Evolutionary conservation across 2,797 vertebrate species (phyloP).

Genomic region (Siniperca obscura): DNA sequence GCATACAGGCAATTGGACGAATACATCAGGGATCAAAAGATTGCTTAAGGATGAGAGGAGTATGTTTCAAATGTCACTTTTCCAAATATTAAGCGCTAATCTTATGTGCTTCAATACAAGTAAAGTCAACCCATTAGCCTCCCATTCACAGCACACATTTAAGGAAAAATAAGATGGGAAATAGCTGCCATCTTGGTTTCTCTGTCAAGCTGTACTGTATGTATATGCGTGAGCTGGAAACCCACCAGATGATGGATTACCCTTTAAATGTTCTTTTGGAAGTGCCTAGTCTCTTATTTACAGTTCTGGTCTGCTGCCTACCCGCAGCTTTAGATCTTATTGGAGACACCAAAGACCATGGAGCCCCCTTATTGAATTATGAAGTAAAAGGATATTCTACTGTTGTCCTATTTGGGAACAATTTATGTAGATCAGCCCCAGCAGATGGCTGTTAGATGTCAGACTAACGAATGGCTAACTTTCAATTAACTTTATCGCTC

Average conservation of each 20-base stretch:
- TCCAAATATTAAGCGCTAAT: constrained; percentile 7
- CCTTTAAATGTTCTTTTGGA: constrained; percentile 53
- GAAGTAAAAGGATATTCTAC: constrained; percentile 72
- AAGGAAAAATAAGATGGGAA: constrained; percentile 20
- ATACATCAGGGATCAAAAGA: constrained; percentile 17
- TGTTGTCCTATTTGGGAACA: constrained; percentile 54
- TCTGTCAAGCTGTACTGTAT: constrained; percentile 17
- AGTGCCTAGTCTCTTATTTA: constrained; percentile 57
- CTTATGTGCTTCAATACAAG: constrained; percentile 11
- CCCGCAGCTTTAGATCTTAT: constrained; percentile 58
- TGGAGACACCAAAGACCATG: constrained; percentile 60
- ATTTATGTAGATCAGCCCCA: constrained; percentile 56
- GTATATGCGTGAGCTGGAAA: constrained; percentile 45
- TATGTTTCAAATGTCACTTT: not conserved
- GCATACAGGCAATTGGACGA: not conserved
- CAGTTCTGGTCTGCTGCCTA: constrained; percentile 66
- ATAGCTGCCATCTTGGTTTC: constrained; percentile 1
- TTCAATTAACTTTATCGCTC: constrained; percentile 72
- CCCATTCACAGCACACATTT: constrained; percentile 17
- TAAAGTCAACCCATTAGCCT: constrained; percentile 12
- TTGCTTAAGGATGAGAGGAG: not conserved
- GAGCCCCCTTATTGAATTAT: constrained; percentile 70
- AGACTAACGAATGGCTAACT: constrained; percentile 68
- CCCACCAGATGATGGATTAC: constrained; percentile 59
- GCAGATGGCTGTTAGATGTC: constrained; percentile 74